Evolutionary conservation across 2,797 vertebrate species (phyloP).

Genomic region (Bradypus variegatus): DNA sequence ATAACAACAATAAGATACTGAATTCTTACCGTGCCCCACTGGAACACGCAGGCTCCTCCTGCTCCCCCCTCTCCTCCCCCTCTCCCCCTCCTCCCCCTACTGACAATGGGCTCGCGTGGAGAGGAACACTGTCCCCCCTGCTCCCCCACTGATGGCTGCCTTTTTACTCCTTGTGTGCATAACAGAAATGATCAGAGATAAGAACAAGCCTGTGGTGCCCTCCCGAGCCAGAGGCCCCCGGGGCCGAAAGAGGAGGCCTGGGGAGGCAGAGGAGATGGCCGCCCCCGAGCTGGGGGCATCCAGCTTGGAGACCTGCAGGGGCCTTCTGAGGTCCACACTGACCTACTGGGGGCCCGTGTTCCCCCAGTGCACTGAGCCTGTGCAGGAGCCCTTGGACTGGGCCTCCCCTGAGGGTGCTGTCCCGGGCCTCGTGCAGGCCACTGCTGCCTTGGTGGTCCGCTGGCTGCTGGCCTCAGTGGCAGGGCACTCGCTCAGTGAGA

Average conservation of each 20-base stretch:
- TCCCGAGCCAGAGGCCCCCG: slow-evolving; percentile 32
- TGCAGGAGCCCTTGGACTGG: neutral
- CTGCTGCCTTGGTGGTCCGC: slow-evolving; percentile 69
- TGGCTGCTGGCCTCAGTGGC: slow-evolving; percentile 80
- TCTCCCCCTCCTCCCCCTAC: no score
- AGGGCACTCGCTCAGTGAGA: slow-evolving; percentile 59
- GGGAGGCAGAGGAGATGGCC: slow-evolving; percentile 45
- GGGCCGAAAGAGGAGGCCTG: slow-evolving; percentile 41
- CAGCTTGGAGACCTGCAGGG: slow-evolving; percentile 74
- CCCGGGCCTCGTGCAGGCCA: slow-evolving; percentile 40
- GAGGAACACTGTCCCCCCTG: neutral
- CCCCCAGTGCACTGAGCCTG: neutral
- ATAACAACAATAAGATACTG: neutral
- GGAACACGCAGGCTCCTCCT: fast-evolving
- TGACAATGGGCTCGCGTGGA: neutral
- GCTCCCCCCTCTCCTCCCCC: fast-evolving
- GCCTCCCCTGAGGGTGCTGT: neutral
- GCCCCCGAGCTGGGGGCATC: slow-evolving; percentile 53
- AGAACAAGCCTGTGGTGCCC: slow-evolving; percentile 62
- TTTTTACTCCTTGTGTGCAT: neutral
- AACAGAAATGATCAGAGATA: slow-evolving; percentile 80
- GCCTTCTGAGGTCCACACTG: slow-evolving; percentile 76
- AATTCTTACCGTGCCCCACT: fast-evolving
- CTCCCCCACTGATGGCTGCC: neutral
- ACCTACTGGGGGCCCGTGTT: slow-evolving; percentile 79